A percentile compares a stretch with the other conserved stretches of the same genome.
These are phyloP conservation scores for Campopleginae sp. DNA, from an alignment of 2,888 invertebrate species.

Conservation along the genomic window DNA sequence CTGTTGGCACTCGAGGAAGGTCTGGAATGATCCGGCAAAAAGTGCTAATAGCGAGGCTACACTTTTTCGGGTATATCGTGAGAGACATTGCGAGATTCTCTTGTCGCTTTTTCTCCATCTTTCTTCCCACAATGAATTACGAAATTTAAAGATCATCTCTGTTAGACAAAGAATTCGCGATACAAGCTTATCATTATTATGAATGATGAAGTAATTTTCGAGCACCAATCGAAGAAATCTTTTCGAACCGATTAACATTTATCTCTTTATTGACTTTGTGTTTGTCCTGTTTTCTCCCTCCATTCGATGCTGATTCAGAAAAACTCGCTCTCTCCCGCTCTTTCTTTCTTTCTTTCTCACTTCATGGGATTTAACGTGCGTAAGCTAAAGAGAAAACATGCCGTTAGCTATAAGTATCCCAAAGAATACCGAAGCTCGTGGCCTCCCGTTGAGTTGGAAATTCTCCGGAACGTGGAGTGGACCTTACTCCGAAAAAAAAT, in stretches of 20 bases:
- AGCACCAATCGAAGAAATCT: background rate
- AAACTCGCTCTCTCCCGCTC: background rate
- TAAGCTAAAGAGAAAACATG: slow-evolving; percentile 39
- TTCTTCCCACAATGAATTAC: background rate
- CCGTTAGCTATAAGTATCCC: slow-evolving; percentile 25
- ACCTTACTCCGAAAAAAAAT: slow-evolving; percentile 69
- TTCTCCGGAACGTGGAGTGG: slow-evolving; percentile 19
- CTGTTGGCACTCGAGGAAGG: slow-evolving; percentile 46
- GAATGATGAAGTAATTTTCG: background rate
- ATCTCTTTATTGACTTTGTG: background rate
- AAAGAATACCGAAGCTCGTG: slow-evolving; percentile 36
- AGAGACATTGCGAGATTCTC: slow-evolving; percentile 33
- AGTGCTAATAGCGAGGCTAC: slow-evolving; percentile 53
- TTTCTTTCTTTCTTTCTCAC: slow-evolving; percentile 2
- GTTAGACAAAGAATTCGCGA: background rate
- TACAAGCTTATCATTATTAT: background rate
- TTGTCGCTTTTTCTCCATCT: background rate
- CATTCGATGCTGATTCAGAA: background rate
- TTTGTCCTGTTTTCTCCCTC: background rate
- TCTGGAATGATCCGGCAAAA: slow-evolving; percentile 36
- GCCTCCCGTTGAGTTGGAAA: slow-evolving; percentile 19
- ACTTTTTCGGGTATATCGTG: slow-evolving; percentile 58
- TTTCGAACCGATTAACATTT: background rate
- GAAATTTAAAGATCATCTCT: background rate
- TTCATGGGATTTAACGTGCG: background rate